phyloP scores from a whole-genome alignment of 2,797 vertebrate genomes.

The Hapalemur alaotrensis region DNA sequence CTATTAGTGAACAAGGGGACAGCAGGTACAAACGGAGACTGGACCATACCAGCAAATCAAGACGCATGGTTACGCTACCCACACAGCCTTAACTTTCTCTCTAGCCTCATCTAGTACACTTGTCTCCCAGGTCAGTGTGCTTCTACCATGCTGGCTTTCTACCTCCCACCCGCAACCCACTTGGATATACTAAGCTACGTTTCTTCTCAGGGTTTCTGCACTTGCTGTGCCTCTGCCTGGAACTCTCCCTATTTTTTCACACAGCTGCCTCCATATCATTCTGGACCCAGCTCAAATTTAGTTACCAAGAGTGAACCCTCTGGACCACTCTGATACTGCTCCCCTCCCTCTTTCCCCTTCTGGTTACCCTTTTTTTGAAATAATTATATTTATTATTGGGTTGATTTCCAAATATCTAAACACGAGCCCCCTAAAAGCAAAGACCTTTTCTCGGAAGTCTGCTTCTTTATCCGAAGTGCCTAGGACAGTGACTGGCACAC shows the following conservation, averaged over 20 bases:
- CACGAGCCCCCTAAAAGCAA: not conserved
- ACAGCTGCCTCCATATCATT: not conserved
- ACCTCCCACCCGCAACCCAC: too few species aligned
- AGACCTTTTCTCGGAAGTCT: not conserved
- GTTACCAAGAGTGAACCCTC: not conserved
- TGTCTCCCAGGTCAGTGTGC: not conserved
- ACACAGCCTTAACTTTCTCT: not conserved
- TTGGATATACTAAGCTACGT: not conserved
- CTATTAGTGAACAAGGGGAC: not conserved
- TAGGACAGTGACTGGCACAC: not conserved
- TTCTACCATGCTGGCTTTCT: too few species aligned
- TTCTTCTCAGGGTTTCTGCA: not conserved
- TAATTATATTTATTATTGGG: not conserved
- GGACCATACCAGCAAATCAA: accelerated
- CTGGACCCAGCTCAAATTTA: not conserved
- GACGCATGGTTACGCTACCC: accelerated
- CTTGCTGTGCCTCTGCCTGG: not conserved
- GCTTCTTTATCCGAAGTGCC: not conserved
- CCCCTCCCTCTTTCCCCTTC: not conserved
- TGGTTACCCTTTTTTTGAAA: not conserved
- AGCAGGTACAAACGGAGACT: not conserved
- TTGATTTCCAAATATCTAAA: not conserved
- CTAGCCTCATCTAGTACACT: not conserved
- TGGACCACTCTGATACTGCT: not conserved
- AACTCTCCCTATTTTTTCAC: not conserved